Conservation (phyloP, 2,113 vertebrate genomes). For the Isurus oxyrinchus region DNA sequence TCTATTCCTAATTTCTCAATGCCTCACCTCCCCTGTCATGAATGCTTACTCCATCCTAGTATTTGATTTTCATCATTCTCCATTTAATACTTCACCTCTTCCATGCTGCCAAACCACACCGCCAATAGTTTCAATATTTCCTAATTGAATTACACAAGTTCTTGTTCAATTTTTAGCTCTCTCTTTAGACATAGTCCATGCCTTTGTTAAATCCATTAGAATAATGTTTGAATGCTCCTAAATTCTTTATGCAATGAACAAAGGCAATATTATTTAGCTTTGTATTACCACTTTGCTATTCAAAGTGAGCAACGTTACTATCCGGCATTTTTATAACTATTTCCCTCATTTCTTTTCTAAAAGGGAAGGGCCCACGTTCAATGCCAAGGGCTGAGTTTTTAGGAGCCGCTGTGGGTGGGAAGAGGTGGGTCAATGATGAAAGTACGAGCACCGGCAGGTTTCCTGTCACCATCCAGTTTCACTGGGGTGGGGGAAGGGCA, state of each 20-base stretch:
- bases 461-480: too few relatives aligned
- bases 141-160: background rate
- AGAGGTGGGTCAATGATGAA: too few relatives aligned
- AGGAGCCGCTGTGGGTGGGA: too few relatives aligned
- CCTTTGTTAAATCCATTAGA: background rate
- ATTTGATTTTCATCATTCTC: background rate
- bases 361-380: background rate
- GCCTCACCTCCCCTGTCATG: background rate
- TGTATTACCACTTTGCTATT: background rate
- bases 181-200: background rate
- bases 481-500: too few relatives aligned
- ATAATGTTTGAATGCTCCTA: background rate
- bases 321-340: background rate
- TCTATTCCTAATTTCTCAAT: slow-evolving; percentile 7
- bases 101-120: background rate
- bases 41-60: background rate
- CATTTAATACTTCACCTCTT: slow-evolving; percentile 1
- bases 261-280: background rate
- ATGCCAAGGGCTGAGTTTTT: too few relatives aligned
- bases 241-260: background rate
- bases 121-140: background rate
- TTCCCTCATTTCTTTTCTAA: background rate
- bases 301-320: background rate
- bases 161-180: background rate
- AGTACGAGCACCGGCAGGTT: too few relatives aligned